Evolutionary conservation across 2,113 vertebrate species (phyloP).

Genomic region (Tricholaema leucomelas): DNA sequence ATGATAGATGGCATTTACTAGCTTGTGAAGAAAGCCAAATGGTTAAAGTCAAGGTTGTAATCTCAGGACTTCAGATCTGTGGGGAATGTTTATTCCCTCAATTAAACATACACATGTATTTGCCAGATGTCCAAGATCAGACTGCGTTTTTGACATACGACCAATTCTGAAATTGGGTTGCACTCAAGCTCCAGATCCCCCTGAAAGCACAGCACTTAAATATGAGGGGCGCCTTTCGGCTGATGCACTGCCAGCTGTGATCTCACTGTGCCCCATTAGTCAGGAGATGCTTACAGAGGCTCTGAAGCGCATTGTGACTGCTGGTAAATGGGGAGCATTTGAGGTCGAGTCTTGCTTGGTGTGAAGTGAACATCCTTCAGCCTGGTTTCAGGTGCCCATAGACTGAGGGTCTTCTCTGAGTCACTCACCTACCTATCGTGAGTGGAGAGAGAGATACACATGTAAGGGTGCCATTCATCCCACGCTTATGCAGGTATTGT

Average conservation of each 20-base stretch:
- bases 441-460: not conserved
- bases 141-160: not conserved
- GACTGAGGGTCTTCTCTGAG: not conserved
- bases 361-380: not conserved
- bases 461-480: not conserved
- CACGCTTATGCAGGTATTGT: not conserved
- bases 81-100: constrained; percentile 17
- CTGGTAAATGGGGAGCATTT: not conserved
- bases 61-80: not conserved
- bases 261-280: not conserved
- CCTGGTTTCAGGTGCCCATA: not conserved
- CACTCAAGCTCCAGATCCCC: not conserved
- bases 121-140: constrained; percentile 25
- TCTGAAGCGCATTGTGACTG: not conserved
- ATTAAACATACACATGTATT: not conserved
- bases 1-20: not conserved
- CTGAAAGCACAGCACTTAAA: not conserved
- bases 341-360: not conserved
- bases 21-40: constrained; percentile 8
- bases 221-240: accelerated
- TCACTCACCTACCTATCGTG: not conserved
- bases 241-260: not conserved
- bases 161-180: not conserved
- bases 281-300: not conserved
- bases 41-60: constrained; percentile 10